A percentile compares a stretch with the other conserved stretches of the same genome.
Evolutionary conservation across 2,797 vertebrate genomes (phyloP).

Genomic region (Spizella passerina): DNA sequence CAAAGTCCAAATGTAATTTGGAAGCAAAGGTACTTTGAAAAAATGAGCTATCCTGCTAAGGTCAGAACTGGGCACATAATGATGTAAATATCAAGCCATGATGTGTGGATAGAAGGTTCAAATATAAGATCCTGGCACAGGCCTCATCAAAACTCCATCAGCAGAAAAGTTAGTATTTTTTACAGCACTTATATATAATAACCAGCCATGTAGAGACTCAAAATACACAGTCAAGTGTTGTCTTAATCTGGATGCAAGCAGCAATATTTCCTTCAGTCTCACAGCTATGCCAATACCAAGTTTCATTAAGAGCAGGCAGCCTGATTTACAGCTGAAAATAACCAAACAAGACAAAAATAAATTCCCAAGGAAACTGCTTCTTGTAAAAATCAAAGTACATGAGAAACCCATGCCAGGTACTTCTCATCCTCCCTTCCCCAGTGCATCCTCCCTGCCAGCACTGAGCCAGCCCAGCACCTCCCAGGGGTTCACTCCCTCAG

Average conservation of each 20-base stretch:
- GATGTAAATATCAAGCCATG: background rate
- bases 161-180: background rate
- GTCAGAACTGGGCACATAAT: background rate
- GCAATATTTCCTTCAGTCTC: background rate
- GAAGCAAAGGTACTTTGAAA: background rate
- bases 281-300: background rate
- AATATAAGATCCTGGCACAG: background rate
- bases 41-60: background rate
- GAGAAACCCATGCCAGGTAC: background rate
- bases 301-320: background rate
- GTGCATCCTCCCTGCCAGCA: background rate
- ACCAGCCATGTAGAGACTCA: background rate
- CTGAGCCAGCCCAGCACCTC: background rate
- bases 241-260: background rate
- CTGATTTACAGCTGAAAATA: background rate
- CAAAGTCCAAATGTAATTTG: background rate
- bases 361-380: background rate
- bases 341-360: background rate
- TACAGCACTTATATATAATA: background rate
- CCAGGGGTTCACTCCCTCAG: background rate
- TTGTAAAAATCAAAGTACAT: background rate
- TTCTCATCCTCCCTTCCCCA: accelerated
- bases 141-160: background rate
- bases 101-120: background rate
- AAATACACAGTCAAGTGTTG: background rate